Percentiles rank a stretch among this genome's conserved stretches.
These are phyloP conservation scores for Coryphaenoides rupestris DNA, from an alignment of 2,113 vertebrate species.

Conservation along the genomic window DNA sequence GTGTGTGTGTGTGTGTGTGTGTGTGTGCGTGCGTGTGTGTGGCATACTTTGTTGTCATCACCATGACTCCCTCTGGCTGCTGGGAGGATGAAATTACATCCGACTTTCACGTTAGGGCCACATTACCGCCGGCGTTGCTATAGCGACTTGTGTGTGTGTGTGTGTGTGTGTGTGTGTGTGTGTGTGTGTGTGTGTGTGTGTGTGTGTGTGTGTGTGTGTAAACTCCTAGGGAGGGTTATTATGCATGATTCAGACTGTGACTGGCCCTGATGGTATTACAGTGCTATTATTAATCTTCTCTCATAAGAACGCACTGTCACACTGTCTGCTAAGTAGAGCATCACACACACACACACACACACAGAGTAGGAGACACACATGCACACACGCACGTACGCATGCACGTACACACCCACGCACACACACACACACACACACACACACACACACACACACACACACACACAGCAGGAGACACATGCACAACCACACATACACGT, in stretches of 20 bases:
- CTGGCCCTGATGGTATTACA: slow-evolving; percentile 69
- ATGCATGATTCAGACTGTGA: slow-evolving; percentile 66
- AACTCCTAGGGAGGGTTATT: slow-evolving; percentile 58
- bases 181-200: slow-evolving; percentile 45
- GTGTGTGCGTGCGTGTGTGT: too few species aligned
- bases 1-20: too few species aligned
- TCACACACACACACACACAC: not conserved
- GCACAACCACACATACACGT: slow-evolving; percentile 5
- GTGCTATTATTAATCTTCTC: slow-evolving; percentile 66
- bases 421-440: slow-evolving; percentile 22
- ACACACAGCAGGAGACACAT: slow-evolving; percentile 10
- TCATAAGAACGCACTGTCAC: slow-evolving; percentile 58
- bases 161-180: slow-evolving; percentile 27
- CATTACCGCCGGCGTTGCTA: slow-evolving; percentile 83
- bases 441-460: slow-evolving; percentile 12
- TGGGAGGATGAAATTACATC: slow-evolving; percentile 95
- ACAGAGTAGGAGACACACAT: not conserved
- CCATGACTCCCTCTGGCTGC: slow-evolving; percentile 93
- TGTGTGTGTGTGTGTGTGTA: slow-evolving; percentile 15
- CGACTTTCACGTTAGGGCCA: slow-evolving; percentile 89
- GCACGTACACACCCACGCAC: not conserved
- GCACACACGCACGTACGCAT: slow-evolving; percentile 15
- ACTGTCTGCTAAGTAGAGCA: slow-evolving; percentile 40
- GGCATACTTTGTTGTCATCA: slow-evolving; percentile 39
- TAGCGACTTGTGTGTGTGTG: slow-evolving; percentile 71